Conservation (phyloP, 2,113 vertebrate genomes). For the Calidris pygmaea region DNA sequence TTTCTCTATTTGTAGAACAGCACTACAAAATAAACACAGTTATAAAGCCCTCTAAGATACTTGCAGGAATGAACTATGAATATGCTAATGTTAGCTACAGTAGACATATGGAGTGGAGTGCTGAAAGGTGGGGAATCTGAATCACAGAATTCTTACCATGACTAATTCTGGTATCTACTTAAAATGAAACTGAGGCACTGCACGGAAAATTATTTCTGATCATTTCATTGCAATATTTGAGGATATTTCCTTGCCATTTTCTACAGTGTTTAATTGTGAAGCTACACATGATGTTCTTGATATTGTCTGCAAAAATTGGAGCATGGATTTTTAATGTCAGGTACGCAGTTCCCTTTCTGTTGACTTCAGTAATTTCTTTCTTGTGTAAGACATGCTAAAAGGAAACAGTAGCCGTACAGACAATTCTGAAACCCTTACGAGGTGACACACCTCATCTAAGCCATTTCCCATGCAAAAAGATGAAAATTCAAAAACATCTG, state of each 20-base stretch:
- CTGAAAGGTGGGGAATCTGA: background rate
- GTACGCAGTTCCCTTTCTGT: background rate
- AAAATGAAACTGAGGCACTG: background rate
- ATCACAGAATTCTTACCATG: background rate
- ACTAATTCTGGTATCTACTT: background rate
- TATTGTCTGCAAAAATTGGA: background rate
- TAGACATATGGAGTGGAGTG: background rate
- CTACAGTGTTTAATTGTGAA: background rate
- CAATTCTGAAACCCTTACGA: background rate
- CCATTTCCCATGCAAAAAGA: background rate
- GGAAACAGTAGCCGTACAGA: background rate
- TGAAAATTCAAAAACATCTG: background rate
- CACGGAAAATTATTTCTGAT: background rate
- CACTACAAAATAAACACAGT: background rate
- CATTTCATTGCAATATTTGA: background rate
- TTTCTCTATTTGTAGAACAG: background rate
- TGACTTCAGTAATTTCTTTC: background rate
- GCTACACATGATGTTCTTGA: background rate
- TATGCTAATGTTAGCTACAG: background rate
- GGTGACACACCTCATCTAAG: background rate
- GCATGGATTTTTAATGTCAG: background rate
- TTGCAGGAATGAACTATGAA: background rate
- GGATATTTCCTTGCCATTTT: background rate
- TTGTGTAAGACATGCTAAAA: background rate
- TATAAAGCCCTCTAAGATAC: background rate